Base-by-base conservation (phyloP, 2,113 vertebrate genomes). In the Erythrocebus patas region DNA sequence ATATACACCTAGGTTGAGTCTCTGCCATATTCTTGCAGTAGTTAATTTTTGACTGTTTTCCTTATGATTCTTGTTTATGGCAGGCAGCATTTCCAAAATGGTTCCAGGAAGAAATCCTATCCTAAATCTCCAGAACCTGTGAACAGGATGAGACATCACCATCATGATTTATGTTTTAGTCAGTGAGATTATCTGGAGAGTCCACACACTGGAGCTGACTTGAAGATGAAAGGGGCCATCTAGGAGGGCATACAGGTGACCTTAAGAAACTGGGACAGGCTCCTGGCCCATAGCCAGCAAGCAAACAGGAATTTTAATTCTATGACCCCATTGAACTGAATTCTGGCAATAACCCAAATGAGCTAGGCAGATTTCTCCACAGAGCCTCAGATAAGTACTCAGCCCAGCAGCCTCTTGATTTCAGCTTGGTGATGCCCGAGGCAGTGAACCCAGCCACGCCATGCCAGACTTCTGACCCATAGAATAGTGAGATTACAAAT, bases 191-290 rank as follows among this genome's bases (percentile, higher is more conserved):
- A 64, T 64, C 52, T 25, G 61, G 4, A 22, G 8, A 88, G 61
- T 82, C 43, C 59, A 30, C 8, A 30, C 52, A 64, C 13, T 45
- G 18, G 16, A 88, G 18, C 38, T 43, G 30, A 38, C 45, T 35
- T 22, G 32, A 22, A 57, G 35, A 79, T 38, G 11, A 30, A 95
- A 73, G 6, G 32, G 57, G 38, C 6, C 48, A 12, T 18, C 61
- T 35, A 35, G 55, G 10, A 50, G 91, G 25, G 5, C 50, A 22
- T 14, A 40, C 0, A 0, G 0, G 50, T 48, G 3, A 10, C 20
- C 40, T 50, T 79, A 27, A 79, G 50, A 79, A 79, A 12, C 12
- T 27, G 30, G 16, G 30, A 78, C 43, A 89, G 73, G 45, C 10
- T 43, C 48, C 38, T 22, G 10, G 25, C 8, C 32, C 25, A 38